Evolutionary conservation across 2,888 invertebrate species (phyloP).

Genomic region (Rosalia funebris): DNA sequence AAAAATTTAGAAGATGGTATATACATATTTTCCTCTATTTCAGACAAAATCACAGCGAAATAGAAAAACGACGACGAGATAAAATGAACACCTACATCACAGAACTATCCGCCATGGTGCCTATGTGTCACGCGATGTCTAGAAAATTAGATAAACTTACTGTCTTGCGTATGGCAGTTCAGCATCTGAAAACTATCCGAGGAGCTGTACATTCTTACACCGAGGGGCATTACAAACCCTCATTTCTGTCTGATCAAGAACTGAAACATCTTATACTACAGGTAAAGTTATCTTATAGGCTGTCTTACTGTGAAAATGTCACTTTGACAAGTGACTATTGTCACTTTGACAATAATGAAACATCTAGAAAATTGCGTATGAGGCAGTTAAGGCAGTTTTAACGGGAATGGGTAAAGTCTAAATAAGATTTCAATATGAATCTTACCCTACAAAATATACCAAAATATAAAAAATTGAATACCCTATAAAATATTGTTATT

Average conservation of each 20-base stretch:
- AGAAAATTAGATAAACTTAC: slow-evolving; percentile 94
- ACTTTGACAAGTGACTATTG: too few relatives aligned
- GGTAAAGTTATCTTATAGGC: slow-evolving; percentile 61
- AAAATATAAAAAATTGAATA: too few relatives aligned
- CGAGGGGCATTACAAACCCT: slow-evolving; percentile 80
- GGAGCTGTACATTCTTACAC: slow-evolving; percentile 80
- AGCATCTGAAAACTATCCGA: slow-evolving; percentile 84
- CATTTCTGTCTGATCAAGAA: slow-evolving; percentile 87
- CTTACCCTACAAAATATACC: too few relatives aligned
- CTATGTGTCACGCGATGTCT: slow-evolving; percentile 94
- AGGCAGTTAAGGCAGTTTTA: too few relatives aligned
- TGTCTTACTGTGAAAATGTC: not conserved
- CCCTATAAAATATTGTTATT: too few relatives aligned
- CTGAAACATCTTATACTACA: slow-evolving; percentile 85
- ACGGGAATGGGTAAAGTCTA: too few relatives aligned
- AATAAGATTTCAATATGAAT: too few relatives aligned
- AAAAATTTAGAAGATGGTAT: too few relatives aligned
- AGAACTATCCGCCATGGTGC: slow-evolving; percentile 89
- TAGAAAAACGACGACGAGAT: slow-evolving; percentile 92
- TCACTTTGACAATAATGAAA: too few relatives aligned
- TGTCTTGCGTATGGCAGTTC: slow-evolving; percentile 90
- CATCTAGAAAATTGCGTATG: too few relatives aligned
- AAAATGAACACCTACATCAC: slow-evolving; percentile 97
- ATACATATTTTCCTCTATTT: slow-evolving; percentile 39
- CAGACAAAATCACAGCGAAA: slow-evolving; percentile 96